A percentile compares a stretch with the other conserved stretches of the same genome.
Evolutionary conservation across 2,113 vertebrate species (phyloP).

Genomic region (Genyomyrus donnyi): DNA sequence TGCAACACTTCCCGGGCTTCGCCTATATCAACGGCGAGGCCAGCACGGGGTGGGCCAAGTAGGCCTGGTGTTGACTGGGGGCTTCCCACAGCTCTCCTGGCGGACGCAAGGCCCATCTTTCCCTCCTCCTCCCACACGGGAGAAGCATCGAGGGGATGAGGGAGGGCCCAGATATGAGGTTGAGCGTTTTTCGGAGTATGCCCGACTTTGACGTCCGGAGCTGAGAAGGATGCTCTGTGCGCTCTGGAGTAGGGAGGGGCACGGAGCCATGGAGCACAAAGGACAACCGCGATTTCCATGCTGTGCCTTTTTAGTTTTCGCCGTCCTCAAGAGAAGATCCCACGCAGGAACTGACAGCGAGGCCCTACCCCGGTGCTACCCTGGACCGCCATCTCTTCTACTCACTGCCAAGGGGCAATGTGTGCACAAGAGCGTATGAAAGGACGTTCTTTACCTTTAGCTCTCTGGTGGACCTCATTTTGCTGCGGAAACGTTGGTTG

Average conservation of each 20-base stretch:
- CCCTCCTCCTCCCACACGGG: not conserved
- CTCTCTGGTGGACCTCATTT: slow-evolving; percentile 46
- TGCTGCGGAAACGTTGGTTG: slow-evolving; percentile 37
- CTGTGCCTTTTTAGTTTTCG: slow-evolving; percentile 63
- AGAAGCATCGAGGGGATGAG: not conserved
- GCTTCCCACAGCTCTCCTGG: not conserved
- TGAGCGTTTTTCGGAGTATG: not conserved
- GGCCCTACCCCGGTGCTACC: not conserved
- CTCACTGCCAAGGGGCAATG: slow-evolving; percentile 22
- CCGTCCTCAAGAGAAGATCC: slow-evolving; percentile 31
- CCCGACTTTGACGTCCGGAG: not conserved
- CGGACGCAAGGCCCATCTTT: not conserved
- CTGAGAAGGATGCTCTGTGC: not conserved
- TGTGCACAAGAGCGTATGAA: slow-evolving; percentile 18
- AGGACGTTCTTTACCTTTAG: slow-evolving; percentile 42
- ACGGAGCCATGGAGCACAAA: not conserved
- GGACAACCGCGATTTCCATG: slow-evolving; percentile 51
- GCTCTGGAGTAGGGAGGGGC: not conserved
- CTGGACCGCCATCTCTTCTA: not conserved
- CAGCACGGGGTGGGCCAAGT: slow-evolving; percentile 95
- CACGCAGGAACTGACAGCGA: not conserved
- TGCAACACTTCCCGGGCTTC: slow-evolving; percentile 97
- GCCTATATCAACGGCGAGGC: slow-evolving; percentile 97
- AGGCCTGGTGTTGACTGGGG: not conserved
- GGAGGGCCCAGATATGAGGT: not conserved